phyloP scores from a whole-genome alignment of 2,113 vertebrate species.

The Larimichthys crocea region DNA sequence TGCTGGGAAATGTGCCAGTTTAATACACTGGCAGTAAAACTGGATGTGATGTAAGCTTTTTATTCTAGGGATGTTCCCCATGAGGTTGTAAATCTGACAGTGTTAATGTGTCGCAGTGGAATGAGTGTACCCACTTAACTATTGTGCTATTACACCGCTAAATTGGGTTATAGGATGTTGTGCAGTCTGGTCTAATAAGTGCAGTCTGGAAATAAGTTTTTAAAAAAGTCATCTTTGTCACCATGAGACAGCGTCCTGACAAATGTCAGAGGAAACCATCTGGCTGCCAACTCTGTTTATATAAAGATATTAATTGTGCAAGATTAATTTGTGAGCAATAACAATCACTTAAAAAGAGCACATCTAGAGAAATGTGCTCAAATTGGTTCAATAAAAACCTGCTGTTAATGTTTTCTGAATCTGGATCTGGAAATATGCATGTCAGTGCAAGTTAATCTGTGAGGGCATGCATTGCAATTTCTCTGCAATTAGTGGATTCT shows the following conservation, averaged over 20 bases:
- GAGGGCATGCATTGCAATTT: too few relatives aligned
- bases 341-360: neutral
- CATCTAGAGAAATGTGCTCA: neutral
- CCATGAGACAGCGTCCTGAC: neutral
- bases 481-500: too few relatives aligned
- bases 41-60: slow-evolving; percentile 34
- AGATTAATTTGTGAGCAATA: neutral
- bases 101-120: slow-evolving; percentile 12
- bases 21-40: slow-evolving; percentile 20
- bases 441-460: neutral
- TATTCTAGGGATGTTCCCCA: slow-evolving; percentile 39
- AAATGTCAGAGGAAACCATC: neutral
- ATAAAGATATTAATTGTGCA: neutral
- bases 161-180: slow-evolving; percentile 4
- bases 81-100: slow-evolving; percentile 28
- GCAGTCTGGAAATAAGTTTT: neutral
- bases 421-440: neutral
- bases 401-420: neutral
- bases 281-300: neutral
- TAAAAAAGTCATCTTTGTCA: neutral
- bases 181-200: neutral
- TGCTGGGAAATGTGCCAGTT: slow-evolving; percentile 37
- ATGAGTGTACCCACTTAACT: neutral
- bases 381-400: neutral
- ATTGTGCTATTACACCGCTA: neutral